Conservation (phyloP, 1,140 invertebrate genomes). For the Drosophila neocordata region DNA sequence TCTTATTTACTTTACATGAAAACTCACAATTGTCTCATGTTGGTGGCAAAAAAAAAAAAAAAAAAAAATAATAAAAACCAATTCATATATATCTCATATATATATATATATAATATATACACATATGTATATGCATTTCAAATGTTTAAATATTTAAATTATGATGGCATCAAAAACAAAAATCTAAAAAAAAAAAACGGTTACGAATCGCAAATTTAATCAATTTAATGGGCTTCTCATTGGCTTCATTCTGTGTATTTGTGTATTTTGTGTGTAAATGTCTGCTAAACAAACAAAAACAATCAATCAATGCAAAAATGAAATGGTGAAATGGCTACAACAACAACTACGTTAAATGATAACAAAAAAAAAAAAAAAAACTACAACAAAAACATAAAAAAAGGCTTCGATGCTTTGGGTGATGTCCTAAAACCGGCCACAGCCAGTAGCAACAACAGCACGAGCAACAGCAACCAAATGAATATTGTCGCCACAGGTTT, state of each 20-base stretch:
- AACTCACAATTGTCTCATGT: constrained; percentile 67
- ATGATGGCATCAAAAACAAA: constrained; percentile 28
- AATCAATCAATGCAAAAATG: background rate
- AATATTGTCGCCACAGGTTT: constrained; percentile 80
- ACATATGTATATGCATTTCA: constrained; percentile 43
- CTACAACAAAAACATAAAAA: constrained; percentile 44
- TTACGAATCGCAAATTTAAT: constrained; percentile 36
- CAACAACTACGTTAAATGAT: constrained; percentile 31
- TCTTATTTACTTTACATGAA: constrained; percentile 68
- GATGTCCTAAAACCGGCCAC: constrained; percentile 87
- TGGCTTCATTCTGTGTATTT: constrained; percentile 69
- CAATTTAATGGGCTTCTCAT: constrained; percentile 58
- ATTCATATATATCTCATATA: constrained; percentile 28
- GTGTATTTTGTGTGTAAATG: constrained; percentile 73
- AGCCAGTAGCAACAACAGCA: constrained; percentile 66
- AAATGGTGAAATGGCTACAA: constrained; percentile 62
- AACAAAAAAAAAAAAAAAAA: constrained; percentile 27
- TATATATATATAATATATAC: constrained; percentile 32
- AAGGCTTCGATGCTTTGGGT: constrained; percentile 89
- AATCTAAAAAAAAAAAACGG: constrained; percentile 30
- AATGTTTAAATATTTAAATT: constrained; percentile 48
- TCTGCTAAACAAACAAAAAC: constrained; percentile 49
- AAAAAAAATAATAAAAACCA: constrained; percentile 18
- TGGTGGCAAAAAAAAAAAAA: constrained; percentile 77
- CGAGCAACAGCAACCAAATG: constrained; percentile 75